These are phyloP conservation scores for Patagioenas fasciata DNA, from an alignment of 2,113 vertebrate species.

Conservation along the genomic window DNA sequence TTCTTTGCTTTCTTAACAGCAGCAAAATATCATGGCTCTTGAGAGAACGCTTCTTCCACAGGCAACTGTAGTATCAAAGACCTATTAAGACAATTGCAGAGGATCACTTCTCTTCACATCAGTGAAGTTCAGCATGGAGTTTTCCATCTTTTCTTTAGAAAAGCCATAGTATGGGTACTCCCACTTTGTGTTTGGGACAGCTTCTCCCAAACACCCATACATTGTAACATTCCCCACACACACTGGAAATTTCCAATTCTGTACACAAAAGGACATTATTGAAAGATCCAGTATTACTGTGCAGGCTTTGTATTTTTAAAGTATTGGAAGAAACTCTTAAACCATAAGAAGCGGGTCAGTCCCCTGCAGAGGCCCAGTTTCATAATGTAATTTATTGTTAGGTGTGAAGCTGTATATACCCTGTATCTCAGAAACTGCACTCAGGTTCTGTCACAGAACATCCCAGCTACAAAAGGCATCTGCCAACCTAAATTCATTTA, in stretches of 20 bases:
- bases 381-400: rapidly evolving
- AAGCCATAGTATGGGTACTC: background rate
- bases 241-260: background rate
- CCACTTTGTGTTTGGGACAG: background rate
- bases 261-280: background rate
- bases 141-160: background rate
- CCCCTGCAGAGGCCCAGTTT: background rate
- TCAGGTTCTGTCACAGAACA: background rate
- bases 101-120: background rate
- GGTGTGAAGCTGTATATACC: background rate
- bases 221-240: background rate
- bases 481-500: background rate
- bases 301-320: background rate
- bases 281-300: background rate
- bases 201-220: background rate
- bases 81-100: constrained; percentile 33
- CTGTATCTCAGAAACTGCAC: background rate
- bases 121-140: background rate
- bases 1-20: background rate
- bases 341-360: background rate
- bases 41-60: background rate
- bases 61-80: constrained; percentile 25
- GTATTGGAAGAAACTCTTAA: background rate
- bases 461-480: background rate
- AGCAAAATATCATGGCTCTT: background rate